phyloP scores from a whole-genome alignment of 1,140 invertebrate genomes.

The Bombus picipes region DNA sequence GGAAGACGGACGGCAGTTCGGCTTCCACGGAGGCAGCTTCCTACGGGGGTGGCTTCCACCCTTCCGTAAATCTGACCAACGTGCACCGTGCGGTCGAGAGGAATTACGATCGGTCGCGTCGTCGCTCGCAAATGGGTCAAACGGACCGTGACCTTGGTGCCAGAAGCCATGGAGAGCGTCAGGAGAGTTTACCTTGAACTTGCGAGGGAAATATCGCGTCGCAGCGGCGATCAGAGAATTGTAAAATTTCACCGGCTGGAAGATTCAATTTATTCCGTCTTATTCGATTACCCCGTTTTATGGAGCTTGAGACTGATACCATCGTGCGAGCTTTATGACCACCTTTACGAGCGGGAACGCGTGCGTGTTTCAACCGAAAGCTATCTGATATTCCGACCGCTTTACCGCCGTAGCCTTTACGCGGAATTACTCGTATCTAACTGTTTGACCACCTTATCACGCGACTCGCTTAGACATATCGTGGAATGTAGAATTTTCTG shows the following conservation, averaged over 20 bases:
- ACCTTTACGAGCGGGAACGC: slow-evolving; percentile 54
- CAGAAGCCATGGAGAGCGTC: background rate
- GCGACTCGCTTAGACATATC: background rate
- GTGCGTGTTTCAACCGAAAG: slow-evolving; percentile 32
- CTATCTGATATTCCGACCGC: slow-evolving; percentile 46
- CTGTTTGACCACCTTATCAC: background rate
- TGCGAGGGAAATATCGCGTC: background rate
- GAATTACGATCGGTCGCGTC: slow-evolving; percentile 15
- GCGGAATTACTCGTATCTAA: slow-evolving; percentile 31
- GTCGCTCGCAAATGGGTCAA: slow-evolving; percentile 21
- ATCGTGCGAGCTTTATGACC: slow-evolving; percentile 44
- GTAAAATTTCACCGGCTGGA: slow-evolving; percentile 18
- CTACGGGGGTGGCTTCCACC: slow-evolving; percentile 3
- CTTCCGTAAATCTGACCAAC: slow-evolving; percentile 57
- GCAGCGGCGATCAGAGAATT: background rate
- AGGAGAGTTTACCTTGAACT: background rate
- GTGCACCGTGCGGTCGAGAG: background rate
- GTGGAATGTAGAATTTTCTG: no score
- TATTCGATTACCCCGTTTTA: slow-evolving; percentile 60
- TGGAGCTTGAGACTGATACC: slow-evolving; percentile 43
- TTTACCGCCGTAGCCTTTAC: slow-evolving; percentile 47
- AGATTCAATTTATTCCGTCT: slow-evolving; percentile 58
- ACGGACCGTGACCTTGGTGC: slow-evolving; percentile 36
- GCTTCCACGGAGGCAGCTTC: slow-evolving; percentile 24
- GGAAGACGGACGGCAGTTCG: slow-evolving; percentile 39